phyloP scores from a whole-genome alignment of 2,797 vertebrate genomes.

The Sebastes diploproa region DNA sequence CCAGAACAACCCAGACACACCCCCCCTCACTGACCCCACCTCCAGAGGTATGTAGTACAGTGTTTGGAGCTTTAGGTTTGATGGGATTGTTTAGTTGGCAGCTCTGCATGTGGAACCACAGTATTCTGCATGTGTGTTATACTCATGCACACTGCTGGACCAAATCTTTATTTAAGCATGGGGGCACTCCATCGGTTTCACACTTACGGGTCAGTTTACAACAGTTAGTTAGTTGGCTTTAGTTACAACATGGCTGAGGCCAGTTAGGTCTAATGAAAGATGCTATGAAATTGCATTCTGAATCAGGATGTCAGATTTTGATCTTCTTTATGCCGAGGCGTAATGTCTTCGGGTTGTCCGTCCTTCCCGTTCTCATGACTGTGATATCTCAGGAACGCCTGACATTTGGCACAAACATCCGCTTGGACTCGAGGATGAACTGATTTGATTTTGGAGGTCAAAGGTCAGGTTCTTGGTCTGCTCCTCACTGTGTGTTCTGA shows the following conservation, averaged over 20 bases:
- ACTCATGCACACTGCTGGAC: background rate
- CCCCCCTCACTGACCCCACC: conserved; percentile 10
- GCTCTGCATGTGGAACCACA: background rate
- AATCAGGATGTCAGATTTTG: background rate
- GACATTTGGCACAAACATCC: no score
- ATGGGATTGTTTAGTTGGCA: background rate
- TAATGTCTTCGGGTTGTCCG: no score
- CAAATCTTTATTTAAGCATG: background rate
- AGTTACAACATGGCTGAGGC: background rate
- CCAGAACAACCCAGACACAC: conserved; percentile 10
- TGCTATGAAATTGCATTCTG: background rate
- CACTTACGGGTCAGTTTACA: no score
- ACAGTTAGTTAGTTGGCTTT: background rate
- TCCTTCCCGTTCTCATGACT: no score
- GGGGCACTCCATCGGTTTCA: background rate
- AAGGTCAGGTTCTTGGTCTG: no score
- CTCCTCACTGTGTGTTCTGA: no score
- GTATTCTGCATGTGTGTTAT: background rate
- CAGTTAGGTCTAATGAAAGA: background rate
- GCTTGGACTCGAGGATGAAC: no score
- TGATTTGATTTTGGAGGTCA: no score
- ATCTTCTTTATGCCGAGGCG: background rate
- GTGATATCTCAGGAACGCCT: no score
- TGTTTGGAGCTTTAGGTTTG: background rate
- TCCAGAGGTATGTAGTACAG: background rate